Percentiles rank a stretch among this genome's conserved stretches.
These are phyloP conservation scores for Ariopsis seemanni DNA, from an alignment of 2,113 vertebrate species.

Conservation along the genomic window DNA sequence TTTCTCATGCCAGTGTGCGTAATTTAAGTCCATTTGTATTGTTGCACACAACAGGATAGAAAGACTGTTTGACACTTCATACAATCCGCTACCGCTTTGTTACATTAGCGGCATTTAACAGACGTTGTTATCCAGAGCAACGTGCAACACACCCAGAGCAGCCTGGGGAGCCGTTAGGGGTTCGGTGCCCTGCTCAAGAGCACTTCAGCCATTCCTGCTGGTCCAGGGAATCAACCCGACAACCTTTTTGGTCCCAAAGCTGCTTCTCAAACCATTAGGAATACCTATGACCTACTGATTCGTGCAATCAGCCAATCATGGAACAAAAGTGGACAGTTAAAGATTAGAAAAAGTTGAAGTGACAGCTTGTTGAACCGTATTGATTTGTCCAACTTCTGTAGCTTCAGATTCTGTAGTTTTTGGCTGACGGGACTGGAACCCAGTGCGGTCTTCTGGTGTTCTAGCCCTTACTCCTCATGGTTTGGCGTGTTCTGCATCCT, in stretches of 20 bases:
- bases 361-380: not conserved
- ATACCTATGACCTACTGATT: not conserved
- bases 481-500: not conserved
- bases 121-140: too few relatives aligned
- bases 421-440: too few relatives aligned
- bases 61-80: not conserved
- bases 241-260: too few relatives aligned
- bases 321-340: not conserved
- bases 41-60: not conserved
- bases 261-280: not conserved
- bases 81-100: too few relatives aligned
- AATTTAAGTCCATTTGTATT: not conserved
- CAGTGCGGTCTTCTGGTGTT: not conserved
- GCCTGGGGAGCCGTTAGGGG: too few relatives aligned
- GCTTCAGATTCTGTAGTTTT: not conserved
- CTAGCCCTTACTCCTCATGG: not conserved
- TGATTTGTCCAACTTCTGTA: not conserved
- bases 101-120: too few relatives aligned
- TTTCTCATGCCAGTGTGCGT: not conserved
- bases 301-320: not conserved
- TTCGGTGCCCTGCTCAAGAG: too few relatives aligned
- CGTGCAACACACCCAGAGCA: too few relatives aligned
- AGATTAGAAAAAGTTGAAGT: not conserved
- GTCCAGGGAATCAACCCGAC: too few relatives aligned
- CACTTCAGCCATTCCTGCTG: too few relatives aligned